These are phyloP conservation scores for Agrypnia vestita DNA, from an alignment of 1,140 invertebrate species.

Conservation along the genomic window DNA sequence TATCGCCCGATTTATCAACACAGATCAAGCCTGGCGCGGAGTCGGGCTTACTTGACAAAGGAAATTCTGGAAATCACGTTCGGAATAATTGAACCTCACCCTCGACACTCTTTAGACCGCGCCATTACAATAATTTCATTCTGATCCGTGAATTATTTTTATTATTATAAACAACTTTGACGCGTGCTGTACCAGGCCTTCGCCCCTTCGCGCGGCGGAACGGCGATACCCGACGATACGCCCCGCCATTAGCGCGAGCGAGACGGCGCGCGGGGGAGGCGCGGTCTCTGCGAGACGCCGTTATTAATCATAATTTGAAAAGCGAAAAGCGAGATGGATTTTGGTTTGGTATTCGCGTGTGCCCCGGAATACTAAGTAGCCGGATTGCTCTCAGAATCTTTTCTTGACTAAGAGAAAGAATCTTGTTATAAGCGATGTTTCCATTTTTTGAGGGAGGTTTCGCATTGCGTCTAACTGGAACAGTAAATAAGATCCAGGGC, in stretches of 20 bases:
- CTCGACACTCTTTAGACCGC: constrained; percentile 40
- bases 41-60: constrained; percentile 15
- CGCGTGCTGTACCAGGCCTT: constrained; percentile 45
- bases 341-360: constrained; percentile 60
- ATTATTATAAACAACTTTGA: constrained; percentile 59
- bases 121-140: constrained; percentile 55
- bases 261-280: constrained; percentile 18
- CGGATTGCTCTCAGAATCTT: constrained; percentile 55
- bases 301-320: constrained; percentile 63
- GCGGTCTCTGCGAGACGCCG: constrained; percentile 53
- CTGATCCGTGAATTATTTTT: constrained; percentile 57
- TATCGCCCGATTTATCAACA: neutral
- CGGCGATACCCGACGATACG: neutral
- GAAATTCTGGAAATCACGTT: constrained; percentile 36
- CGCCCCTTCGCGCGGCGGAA: constrained; percentile 29
- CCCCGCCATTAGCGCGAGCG: constrained; percentile 10
- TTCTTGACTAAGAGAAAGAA: constrained; percentile 50
- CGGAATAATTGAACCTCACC: constrained; percentile 38
- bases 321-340: constrained; percentile 61
- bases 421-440: constrained; percentile 56
- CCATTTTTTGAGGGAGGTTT: constrained; percentile 53
- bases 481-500: constrained; percentile 58
- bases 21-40: neutral
- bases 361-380: constrained; percentile 58
- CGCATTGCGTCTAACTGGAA: constrained; percentile 57